These are phyloP conservation scores for Myripristis jacobus DNA, from an alignment of 2,797 vertebrate species.

Conservation along the genomic window DNA sequence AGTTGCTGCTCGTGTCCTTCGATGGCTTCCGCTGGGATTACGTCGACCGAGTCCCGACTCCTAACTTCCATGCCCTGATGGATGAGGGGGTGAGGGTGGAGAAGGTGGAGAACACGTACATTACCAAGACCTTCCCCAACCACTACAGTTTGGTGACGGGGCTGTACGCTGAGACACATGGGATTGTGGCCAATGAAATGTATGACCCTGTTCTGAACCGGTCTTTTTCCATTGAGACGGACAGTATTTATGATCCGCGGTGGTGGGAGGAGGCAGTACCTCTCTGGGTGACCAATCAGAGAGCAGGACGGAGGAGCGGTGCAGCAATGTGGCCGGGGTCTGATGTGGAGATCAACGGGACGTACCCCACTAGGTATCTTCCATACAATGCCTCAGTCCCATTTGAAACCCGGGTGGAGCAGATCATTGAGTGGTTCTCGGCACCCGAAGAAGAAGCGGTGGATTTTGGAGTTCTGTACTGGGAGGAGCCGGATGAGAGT, in stretches of 20 bases:
- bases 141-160: constrained; percentile 95
- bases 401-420: constrained; percentile 88
- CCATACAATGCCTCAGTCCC: constrained; percentile 87
- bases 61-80: constrained; percentile 86
- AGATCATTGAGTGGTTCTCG: constrained; percentile 90
- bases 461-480: constrained; percentile 91
- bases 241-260: constrained; percentile 84
- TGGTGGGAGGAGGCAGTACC: constrained; percentile 94
- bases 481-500: constrained; percentile 93
- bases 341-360: constrained; percentile 88
- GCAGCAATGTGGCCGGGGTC: constrained; percentile 96
- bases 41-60: constrained; percentile 86
- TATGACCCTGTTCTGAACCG: constrained; percentile 87
- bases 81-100: constrained; percentile 86
- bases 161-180: constrained; percentile 90
- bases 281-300: constrained; percentile 91
- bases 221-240: constrained; percentile 89
- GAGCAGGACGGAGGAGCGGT: constrained; percentile 85
- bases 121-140: constrained; percentile 93
- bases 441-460: constrained; percentile 83
- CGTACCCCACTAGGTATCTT: constrained; percentile 85
- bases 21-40: constrained; percentile 98
- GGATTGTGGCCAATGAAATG: constrained; percentile 93
- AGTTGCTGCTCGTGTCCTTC: constrained; percentile 91
- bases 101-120: constrained; percentile 88